Base-by-base conservation (phyloP, 1,140 invertebrate genomes). In the Papilio aristodemus region DNA sequence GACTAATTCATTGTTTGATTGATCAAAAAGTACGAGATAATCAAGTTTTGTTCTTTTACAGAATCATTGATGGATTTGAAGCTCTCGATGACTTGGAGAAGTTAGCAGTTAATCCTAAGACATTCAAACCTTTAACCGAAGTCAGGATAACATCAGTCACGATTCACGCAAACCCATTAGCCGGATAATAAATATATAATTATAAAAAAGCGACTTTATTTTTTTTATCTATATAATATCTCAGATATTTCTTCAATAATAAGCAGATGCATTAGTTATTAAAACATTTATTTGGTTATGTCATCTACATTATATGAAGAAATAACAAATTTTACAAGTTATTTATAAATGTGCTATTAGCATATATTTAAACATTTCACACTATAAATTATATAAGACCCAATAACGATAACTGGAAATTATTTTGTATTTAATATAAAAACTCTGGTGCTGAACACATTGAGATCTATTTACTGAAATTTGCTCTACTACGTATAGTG, bases 11-110 rank as follows among this genome's bases (percentile, higher is more conserved):
- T 32, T 2, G 6, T 3, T 32, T 3, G 2, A 32, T 32, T 3
- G 2, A 32, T 32, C 2, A 32, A 32, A 6, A 32, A 32, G 27
- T 6, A 32, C 27, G 22, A 57, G 25, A 11, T 57, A 2, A 25
- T 11, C 25, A 43, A 43, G 41, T 13, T 13, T 25, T 69, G 63
- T 63, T 76, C 72, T 85, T 83, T 94, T 95, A 76, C 90, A 98
- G 98, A 89, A 95, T 99, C 0, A 99, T 99, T 72, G 98, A 99
- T 94, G 99, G 99, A 13, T 96, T 99, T 86, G 98, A 99, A 85
- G 95, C 96, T 0, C 91, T 99, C 13, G 98, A 99, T 89, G 97
- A 99, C 85, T 92, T 99, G 69, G 99, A 99, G 90, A 99, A 99
- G 87, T 89, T 98, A 64, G 95, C 97, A 38, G 98, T 99, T 0